phyloP scores from a whole-genome alignment of 2,797 vertebrate genomes.

The Sparidentex hasta region DNA sequence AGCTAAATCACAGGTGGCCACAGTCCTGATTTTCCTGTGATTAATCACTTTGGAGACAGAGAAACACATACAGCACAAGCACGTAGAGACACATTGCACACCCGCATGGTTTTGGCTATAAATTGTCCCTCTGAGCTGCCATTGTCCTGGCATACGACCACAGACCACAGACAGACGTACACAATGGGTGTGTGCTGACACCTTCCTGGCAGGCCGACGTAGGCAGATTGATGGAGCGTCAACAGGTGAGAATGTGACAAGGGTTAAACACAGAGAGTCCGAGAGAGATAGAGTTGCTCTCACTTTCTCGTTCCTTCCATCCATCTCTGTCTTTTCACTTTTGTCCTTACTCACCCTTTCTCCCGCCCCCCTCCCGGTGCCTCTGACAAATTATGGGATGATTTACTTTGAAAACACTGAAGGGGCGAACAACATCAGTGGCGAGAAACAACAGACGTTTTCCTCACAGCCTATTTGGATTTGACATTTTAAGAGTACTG shows the following conservation, averaged over 20 bases:
- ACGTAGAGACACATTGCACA: slow-evolving; percentile 10
- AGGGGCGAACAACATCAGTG: background rate
- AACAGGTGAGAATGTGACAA: slow-evolving; percentile 82
- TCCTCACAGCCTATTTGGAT: background rate
- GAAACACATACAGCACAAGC: slow-evolving; percentile 19
- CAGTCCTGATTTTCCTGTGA: slow-evolving; percentile 16
- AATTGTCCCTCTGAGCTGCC: slow-evolving; percentile 57
- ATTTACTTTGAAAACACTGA: background rate
- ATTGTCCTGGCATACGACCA: slow-evolving; percentile 53
- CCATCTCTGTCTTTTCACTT: background rate
- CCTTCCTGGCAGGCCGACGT: slow-evolving; percentile 49
- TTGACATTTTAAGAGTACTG: background rate
- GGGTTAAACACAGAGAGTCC: slow-evolving; percentile 46
- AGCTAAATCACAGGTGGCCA: slow-evolving; percentile 10
- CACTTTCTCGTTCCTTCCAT: slow-evolving; percentile 48
- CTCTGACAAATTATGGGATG: background rate
- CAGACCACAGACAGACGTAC: slow-evolving; percentile 23
- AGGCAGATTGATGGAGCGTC: slow-evolving; percentile 62
- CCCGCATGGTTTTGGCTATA: slow-evolving; percentile 48
- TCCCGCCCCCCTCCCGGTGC: background rate
- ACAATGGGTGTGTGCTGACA: slow-evolving; percentile 61
- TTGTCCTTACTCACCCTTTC: slow-evolving; percentile 25
- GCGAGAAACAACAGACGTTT: background rate
- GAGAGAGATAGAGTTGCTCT: slow-evolving; percentile 64
- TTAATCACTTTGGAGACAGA: slow-evolving; percentile 58